Base-by-base conservation (phyloP, 2,888 invertebrate species). In the Microplitis manilae region DNA sequence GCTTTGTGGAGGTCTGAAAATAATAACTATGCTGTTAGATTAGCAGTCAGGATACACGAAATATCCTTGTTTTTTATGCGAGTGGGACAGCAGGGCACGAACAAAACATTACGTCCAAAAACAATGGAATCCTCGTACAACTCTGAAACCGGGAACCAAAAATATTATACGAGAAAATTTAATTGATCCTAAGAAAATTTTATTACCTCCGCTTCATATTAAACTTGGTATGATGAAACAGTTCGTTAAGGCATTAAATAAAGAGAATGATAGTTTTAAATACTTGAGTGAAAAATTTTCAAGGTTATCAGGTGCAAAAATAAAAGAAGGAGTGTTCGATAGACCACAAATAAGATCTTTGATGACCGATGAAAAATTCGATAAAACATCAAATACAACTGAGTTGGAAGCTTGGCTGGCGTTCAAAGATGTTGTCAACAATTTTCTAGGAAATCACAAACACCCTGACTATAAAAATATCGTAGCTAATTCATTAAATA, bases 121-220 rank as follows among this genome's bases (percentile, higher is more conserved):
- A 65, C n/a, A 72, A 39, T 77, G 75, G 75, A 65, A 74, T 13
- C 9, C 8, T 30, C 38, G 79, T n/a, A 17, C 67, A 30, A 6
- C 9, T 17, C 38, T 76, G 2, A 9, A 59, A 40, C 68, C 68
- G 1, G 73, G 73, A 7, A 50, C 59, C 38, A 71, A 79, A n/a
- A 77, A 77, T 72, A 38, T 77, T 4, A 1, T 30, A 17, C 9
- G 73, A 15, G 39, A 39, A 5, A 13, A 13, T 20, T 30, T 65
- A 65, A 30, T 65, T 13, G 20, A 65, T 20, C 72, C 38, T 17
- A 60, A 75, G 6, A 70, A 77, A 71, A 71, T 79, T 50, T 67
- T 80, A 17, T 65, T 84, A 15, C 83, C 84, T 39, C 82, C 84
- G 41, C 73, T 83, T 13, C 83, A 84, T 75, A 83, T 84, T 20